Base-by-base conservation (phyloP, 2,797 vertebrate genomes). In the Tangara arthus region DNA sequence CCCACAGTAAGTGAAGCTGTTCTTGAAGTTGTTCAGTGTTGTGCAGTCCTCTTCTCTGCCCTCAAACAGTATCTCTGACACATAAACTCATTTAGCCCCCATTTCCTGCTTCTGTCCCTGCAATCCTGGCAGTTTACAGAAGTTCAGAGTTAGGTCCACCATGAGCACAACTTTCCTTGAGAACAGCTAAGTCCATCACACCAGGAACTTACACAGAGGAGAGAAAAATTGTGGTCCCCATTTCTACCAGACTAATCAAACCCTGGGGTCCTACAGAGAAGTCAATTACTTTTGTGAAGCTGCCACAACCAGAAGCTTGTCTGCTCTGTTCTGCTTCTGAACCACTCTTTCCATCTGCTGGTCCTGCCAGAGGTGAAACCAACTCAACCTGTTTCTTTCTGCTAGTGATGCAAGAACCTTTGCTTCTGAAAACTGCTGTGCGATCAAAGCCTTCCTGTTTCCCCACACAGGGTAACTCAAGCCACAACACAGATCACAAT, bases 361-460 rank as follows among this genome's bases (percentile, higher is more conserved):
- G 32, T 47, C 39, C n/a, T 71, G 37, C 8, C 8, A 11, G 34
- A 23, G 35, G 8, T n/a, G 12, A 75, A 63, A 56, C 15, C 49
- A 57, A 60, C 42, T 26, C 65, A 81, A 81, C 42, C 35, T 24
- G 34, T 88, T 42, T 71, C 57, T 52, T 87, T 53, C 46, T 12
- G 18, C 44, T 66, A 30, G 14, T 65, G 55, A 89, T 66, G 50
- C 65, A 95, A 83, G 39, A 93, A 72, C 23, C 8, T 72, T 72
- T 65, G 86, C 61, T 85, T 91, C 55, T 85, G 55, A 41, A 69
- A 87, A 82, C 44, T 2, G 4, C 34, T 63, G 23, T 2, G 3
- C 52, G 42, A 39, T 90, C 47, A 55, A 93, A 91, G 72, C 9
- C 76, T 91, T 95, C 87, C 87, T 91, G 84, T 70, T 80, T 91